Evolutionary conservation across 2,888 invertebrate genomes (phyloP).

Genomic region (Dioctria linearis): DNA sequence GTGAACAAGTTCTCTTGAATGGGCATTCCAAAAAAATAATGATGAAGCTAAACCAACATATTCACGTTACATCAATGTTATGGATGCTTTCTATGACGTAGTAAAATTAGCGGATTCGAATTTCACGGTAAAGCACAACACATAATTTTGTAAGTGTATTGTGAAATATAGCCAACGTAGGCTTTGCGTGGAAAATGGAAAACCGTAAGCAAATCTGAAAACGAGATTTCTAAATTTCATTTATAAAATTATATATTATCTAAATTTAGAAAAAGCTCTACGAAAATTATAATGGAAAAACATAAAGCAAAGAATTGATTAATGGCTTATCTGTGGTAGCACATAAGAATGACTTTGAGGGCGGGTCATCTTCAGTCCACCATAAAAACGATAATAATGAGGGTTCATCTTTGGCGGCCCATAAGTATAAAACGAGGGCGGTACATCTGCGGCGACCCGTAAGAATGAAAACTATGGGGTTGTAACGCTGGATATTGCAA

Average conservation of each 20-base stretch:
- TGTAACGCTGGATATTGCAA: no score
- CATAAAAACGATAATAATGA: no score
- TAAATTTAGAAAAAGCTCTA: no score
- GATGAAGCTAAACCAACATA: neutral
- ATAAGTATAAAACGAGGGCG: no score
- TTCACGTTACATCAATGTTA: neutral
- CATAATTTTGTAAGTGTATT: neutral
- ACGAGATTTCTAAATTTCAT: no score
- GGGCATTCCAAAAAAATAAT: neutral
- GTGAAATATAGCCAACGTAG: neutral
- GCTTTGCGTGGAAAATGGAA: neutral
- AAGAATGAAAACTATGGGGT: no score
- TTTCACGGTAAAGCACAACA: neutral
- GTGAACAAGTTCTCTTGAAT: neutral
- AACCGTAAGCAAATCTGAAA: no score
- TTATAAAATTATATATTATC: no score
- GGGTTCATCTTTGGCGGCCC: no score
- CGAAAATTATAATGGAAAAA: no score
- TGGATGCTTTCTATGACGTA: neutral
- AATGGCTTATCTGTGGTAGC: neutral
- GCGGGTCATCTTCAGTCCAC: neutral
- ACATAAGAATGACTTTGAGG: neutral
- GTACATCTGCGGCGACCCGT: no score
- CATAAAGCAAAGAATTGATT: no score
- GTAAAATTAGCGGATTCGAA: neutral